Conservation (phyloP, 2,888 invertebrate genomes). For the Heliconius ethilla region DNA sequence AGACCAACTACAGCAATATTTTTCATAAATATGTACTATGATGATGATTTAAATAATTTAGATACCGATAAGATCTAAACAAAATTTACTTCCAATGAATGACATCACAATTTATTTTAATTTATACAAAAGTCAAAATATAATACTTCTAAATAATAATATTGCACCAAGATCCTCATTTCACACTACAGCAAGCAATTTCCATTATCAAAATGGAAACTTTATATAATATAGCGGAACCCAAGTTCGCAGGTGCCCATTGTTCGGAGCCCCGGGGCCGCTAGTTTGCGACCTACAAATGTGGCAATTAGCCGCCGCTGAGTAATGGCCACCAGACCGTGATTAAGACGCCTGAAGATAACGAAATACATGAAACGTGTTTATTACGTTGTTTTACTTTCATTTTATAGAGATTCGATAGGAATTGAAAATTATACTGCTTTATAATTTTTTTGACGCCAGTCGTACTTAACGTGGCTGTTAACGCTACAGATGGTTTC, state of each 20-base stretch:
- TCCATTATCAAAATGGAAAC: conserved; percentile 11
- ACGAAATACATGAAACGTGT: conserved; percentile 51
- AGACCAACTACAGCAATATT: too few species aligned
- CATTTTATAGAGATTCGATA: neutral
- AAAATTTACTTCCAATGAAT: neutral
- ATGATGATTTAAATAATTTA: neutral
- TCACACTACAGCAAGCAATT: neutral
- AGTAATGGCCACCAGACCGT: conserved; percentile 65
- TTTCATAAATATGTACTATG: neutral
- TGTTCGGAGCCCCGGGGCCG: conserved; percentile 39
- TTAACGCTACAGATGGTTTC: too few species aligned
- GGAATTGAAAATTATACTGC: neutral
- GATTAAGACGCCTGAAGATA: conserved; percentile 73
- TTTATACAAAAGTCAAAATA: neutral
- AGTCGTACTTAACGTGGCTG: too few species aligned
- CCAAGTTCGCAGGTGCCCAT: conserved; percentile 31
- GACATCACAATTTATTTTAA: neutral
- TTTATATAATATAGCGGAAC: conserved; percentile 23
- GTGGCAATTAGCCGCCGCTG: conserved; percentile 69
- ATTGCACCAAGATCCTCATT: neutral
- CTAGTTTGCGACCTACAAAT: conserved; percentile 66
- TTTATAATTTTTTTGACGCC: neutral
- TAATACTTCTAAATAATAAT: neutral
- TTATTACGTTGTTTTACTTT: conserved; percentile 48
- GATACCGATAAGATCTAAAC: neutral